Percentiles rank a stretch among this genome's conserved stretches.
Evolutionary conservation across 2,888 invertebrate genomes (phyloP).

Genomic region (Folsomia manolachei): DNA sequence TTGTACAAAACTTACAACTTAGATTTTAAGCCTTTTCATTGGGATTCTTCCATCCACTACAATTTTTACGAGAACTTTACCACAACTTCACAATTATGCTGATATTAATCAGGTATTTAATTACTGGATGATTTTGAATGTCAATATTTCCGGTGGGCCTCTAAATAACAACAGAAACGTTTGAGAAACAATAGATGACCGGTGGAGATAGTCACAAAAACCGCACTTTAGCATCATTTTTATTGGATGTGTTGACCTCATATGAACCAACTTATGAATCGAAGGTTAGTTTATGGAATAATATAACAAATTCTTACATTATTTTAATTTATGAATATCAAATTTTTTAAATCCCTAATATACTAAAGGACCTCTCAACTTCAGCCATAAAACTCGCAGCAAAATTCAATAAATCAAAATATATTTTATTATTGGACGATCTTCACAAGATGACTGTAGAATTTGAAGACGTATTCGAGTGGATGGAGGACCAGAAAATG

Average conservation of each 20-base stretch:
- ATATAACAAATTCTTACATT: background rate
- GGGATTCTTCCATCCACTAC: slow-evolving; percentile 54
- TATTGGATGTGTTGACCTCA: slow-evolving; percentile 51
- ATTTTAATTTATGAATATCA: too few species aligned
- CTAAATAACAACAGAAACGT: background rate
- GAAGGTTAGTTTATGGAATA: slow-evolving; percentile 34
- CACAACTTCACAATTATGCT: slow-evolving; percentile 57
- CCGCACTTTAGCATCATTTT: slow-evolving; percentile 54
- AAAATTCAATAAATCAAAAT: slow-evolving; percentile 42
- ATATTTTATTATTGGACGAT: slow-evolving; percentile 30
- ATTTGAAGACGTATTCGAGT: slow-evolving; percentile 55
- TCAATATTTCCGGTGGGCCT: too few species aligned
- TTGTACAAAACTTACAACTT: too few species aligned
- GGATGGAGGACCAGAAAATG: slow-evolving; percentile 53
- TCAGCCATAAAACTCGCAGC: slow-evolving; percentile 45
- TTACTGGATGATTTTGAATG: too few species aligned
- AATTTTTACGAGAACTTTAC: slow-evolving; percentile 55
- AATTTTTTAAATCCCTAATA: too few species aligned
- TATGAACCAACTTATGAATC: slow-evolving; percentile 54
- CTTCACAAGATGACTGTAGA: slow-evolving; percentile 51
- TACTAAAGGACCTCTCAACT: slow-evolving; percentile 43
- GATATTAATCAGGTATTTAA: slow-evolving; percentile 54
- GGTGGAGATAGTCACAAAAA: slow-evolving; percentile 52
- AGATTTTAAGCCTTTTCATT: slow-evolving; percentile 58
- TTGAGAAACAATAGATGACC: slow-evolving; percentile 49